Conservation (phyloP, 37 sponge, comb jelly and placozoan species). For the Aphrocallistes beatrix region DNA sequence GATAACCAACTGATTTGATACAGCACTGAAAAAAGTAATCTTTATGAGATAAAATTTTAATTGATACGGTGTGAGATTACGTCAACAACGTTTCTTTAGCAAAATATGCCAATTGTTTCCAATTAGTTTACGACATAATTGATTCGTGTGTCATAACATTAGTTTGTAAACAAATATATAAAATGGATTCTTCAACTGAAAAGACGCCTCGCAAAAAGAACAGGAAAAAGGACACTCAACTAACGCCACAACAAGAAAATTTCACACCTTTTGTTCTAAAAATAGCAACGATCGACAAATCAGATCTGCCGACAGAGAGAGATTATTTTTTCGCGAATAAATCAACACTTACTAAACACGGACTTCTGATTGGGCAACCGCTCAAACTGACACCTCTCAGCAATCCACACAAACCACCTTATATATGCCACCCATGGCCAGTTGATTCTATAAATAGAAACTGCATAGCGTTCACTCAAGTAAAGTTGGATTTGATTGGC, state of each 20-base stretch:
- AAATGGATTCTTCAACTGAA: slow-evolving; percentile 15
- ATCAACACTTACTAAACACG: background rate
- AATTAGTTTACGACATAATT: too few relatives aligned
- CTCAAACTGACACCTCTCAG: background rate
- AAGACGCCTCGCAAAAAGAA: slow-evolving; percentile 89
- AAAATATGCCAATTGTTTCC: too few relatives aligned
- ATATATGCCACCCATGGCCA: background rate
- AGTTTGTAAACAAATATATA: too few relatives aligned
- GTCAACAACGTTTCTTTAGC: too few relatives aligned
- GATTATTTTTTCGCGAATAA: slow-evolving; percentile 19
- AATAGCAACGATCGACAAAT: background rate
- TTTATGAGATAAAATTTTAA: too few relatives aligned
- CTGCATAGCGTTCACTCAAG: background rate
- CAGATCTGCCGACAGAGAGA: background rate
- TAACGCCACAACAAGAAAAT: background rate
- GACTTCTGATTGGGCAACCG: background rate
- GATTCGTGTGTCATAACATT: too few relatives aligned
- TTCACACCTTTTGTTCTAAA: slow-evolving; percentile 1
- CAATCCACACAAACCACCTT: background rate
- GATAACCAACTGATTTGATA: too few relatives aligned
- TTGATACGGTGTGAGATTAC: too few relatives aligned
- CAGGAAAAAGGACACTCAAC: slow-evolving; percentile 37
- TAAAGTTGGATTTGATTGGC: background rate
- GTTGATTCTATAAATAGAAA: background rate
- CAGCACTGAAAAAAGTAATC: too few relatives aligned